Evolutionary conservation across 2,888 invertebrate species (phyloP).

Genomic region (Platycheirus albimanus): DNA sequence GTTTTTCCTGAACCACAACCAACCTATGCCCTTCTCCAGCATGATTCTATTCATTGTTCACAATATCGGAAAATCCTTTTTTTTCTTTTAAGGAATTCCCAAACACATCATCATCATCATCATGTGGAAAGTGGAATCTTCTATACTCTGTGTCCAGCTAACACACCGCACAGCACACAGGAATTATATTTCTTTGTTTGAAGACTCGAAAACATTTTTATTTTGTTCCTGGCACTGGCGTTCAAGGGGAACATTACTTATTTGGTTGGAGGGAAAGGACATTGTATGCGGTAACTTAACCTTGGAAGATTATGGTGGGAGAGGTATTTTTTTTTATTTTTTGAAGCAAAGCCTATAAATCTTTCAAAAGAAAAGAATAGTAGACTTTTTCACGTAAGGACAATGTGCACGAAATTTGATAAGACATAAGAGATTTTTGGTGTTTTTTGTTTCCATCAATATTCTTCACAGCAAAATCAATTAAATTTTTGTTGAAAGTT

Average conservation of each 20-base stretch:
- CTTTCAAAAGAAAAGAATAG: constrained; percentile 2
- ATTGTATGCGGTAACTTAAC: constrained; percentile 53
- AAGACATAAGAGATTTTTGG: constrained; percentile 9
- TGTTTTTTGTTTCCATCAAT: neutral
- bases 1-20: constrained; percentile 12
- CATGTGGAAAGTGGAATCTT: neutral
- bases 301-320: constrained; percentile 28
- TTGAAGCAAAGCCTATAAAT: constrained; percentile 20
- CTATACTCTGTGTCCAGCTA: neutral
- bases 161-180: neutral
- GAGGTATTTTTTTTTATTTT: constrained; percentile 4
- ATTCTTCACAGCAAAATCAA: neutral
- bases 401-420: neutral
- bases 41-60: constrained; percentile 16
- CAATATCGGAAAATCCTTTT: constrained; percentile 18
- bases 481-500: constrained; percentile 2
- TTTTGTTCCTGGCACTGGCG: neutral
- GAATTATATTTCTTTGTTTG: constrained; percentile 23
- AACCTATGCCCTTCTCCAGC: neutral
- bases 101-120: constrained; percentile 13
- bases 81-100: neutral
- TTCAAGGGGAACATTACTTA: constrained; percentile 13
- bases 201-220: neutral
- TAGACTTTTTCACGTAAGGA: neutral
- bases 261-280: constrained; percentile 36